Conservation (phyloP, 2,113 vertebrate species). For the Menidia beryllina region DNA sequence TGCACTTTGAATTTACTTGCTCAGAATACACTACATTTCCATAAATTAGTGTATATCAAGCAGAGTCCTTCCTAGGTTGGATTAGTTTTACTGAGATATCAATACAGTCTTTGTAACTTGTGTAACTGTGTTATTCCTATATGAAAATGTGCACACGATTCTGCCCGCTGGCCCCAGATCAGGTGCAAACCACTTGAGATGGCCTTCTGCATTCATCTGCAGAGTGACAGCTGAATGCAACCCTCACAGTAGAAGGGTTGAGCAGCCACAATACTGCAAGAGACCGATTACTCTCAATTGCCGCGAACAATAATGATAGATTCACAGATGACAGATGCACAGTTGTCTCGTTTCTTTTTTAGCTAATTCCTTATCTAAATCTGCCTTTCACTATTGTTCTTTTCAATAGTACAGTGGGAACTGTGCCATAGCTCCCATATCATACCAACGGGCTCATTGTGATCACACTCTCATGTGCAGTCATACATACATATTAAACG, state of each 20-base stretch:
- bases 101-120: constrained; percentile 11
- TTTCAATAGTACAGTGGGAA: constrained; percentile 38
- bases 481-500: constrained; percentile 12
- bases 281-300: no score
- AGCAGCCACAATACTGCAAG: no score
- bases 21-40: background rate
- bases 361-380: background rate
- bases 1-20: constrained; percentile 49
- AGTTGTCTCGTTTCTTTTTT: background rate
- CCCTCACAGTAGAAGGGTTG: no score
- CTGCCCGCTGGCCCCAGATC: no score
- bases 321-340: background rate
- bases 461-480: constrained; percentile 11
- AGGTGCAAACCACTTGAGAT: no score
- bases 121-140: background rate
- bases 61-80: constrained; percentile 28
- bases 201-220: no score
- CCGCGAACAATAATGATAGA: background rate
- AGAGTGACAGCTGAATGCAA: no score
- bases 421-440: constrained; percentile 47
- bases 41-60: constrained; percentile 14
- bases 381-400: constrained; percentile 6
- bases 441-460: constrained; percentile 38
- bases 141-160: no score
- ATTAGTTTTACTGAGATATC: constrained; percentile 31